Base-by-base conservation (phyloP, 2,113 vertebrate species). In the Panurus biarmicus region DNA sequence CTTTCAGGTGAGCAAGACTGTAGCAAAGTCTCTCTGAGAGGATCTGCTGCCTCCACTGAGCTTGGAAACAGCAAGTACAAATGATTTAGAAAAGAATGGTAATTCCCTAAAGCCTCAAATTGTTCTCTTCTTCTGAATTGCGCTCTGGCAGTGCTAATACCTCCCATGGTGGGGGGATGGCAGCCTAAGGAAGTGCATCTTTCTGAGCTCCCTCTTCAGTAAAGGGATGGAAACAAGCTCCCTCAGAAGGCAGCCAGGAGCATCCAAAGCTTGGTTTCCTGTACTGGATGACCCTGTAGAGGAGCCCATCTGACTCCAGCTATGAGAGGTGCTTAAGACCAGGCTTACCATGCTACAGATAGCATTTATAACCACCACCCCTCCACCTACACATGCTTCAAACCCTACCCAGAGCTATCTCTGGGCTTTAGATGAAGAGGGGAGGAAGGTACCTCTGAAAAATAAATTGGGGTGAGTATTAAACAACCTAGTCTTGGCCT, bases 141-240 rank as follows among this genome's bases (percentile, higher is more conserved):
- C 21, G 81, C 19, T 48, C 35, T 64, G 57, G 20, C 17, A 87
- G 31, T 16, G 21, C 25, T 71, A 36, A 62, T 35, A 20, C 11
- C 9, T 53, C 77, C 70, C 18, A 19, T 19, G 11, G 24, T 1
- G 33, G 1, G 6, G 14, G 8, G 5, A 85, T 12, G 2, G 0
- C 18, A 47, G 33, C 35, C 29, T 44, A n/a, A 54, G 57, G 23
- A 85, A 74, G 8, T 14, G 3, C 20, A 31, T 22, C n/a, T 70
- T 75, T 57, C 57, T 71, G 31, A 87, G 23, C 42, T 78, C 11
- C 12, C 28, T 38, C 47, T 78, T 47, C 4, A 6, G 10, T 9
- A 50, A 78, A 60, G 12, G 16, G 8, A 18, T 33, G 62, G 81
- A 81, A 85, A 61, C 40, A 84, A 74, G 20, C 44, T 85, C 21